Evolutionary conservation across 2,888 invertebrate genomes (phyloP).

Genomic region (Ennomos fuscantarius): DNA sequence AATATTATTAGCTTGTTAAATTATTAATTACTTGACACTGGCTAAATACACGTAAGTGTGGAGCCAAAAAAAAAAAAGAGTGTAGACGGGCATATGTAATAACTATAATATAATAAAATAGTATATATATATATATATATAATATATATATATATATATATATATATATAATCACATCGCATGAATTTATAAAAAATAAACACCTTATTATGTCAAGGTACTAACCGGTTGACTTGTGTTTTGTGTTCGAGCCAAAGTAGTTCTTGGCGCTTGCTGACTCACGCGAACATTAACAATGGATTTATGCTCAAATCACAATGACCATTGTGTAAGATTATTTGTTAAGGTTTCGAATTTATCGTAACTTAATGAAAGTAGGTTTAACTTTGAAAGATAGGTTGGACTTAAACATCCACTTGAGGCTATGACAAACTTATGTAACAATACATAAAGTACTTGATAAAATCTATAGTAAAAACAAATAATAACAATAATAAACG

Average conservation of each 20-base stretch:
- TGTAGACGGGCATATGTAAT: too few species aligned
- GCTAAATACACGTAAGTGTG: too few species aligned
- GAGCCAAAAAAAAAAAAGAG: too few species aligned
- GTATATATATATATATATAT: neutral
- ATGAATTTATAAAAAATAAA: too few species aligned
- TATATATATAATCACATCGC: too few species aligned
- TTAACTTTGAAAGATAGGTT: conserved; percentile 4
- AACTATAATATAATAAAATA: too few species aligned
- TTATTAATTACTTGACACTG: too few species aligned
- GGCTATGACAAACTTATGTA: too few species aligned
- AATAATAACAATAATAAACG: too few species aligned
- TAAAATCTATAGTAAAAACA: neutral
- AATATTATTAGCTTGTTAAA: too few species aligned
- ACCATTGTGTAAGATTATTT: conserved; percentile 55
- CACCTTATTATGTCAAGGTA: neutral
- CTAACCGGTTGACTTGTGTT: conserved; percentile 21
- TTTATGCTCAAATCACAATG: conserved; percentile 57
- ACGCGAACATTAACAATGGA: conserved; percentile 57
- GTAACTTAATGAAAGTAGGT: conserved; percentile 25
- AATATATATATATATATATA: too few species aligned
- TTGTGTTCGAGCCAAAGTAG: conserved; percentile 8
- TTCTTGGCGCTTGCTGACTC: conserved; percentile 51
- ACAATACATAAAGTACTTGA: neutral
- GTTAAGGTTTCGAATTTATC: conserved; percentile 18
- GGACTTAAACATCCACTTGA: too few species aligned